Percentiles rank a stretch among this genome's conserved stretches.
Conservation (phyloP, 2,113 vertebrate genomes). For the Pachyramphus minor region DNA sequence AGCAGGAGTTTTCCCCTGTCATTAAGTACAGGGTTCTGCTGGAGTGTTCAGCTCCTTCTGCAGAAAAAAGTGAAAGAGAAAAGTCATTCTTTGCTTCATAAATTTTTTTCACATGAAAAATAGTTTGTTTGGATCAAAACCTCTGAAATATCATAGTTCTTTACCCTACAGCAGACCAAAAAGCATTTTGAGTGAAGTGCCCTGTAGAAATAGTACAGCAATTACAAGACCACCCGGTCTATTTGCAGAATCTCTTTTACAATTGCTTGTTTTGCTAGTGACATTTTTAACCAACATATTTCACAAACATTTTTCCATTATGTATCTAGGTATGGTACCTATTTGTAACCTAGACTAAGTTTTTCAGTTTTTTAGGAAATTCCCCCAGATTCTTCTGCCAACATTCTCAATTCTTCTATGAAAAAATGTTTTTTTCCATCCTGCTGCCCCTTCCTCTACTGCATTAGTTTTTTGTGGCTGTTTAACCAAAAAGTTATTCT, state of each 20-base stretch:
- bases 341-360: not conserved
- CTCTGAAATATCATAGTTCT: not conserved
- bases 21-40: accelerated
- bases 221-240: not conserved
- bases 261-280: not conserved
- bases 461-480: not conserved
- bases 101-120: not conserved
- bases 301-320: not conserved
- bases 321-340: not conserved
- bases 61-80: not conserved
- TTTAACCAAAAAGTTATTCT: not conserved
- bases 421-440: not conserved
- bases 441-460: not conserved
- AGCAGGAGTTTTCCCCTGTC: not conserved
- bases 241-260: not conserved
- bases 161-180: not conserved
- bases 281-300: not conserved
- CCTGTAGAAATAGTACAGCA: not conserved
- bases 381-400: not conserved
- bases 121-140: not conserved
- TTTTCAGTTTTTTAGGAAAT: not conserved
- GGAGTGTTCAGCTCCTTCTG: not conserved
- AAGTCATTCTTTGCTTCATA: not conserved
- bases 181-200: not conserved
- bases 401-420: not conserved